These are phyloP conservation scores for Mus spicilegus DNA, from an alignment of 2,113 vertebrate genomes.

Conservation along the genomic window DNA sequence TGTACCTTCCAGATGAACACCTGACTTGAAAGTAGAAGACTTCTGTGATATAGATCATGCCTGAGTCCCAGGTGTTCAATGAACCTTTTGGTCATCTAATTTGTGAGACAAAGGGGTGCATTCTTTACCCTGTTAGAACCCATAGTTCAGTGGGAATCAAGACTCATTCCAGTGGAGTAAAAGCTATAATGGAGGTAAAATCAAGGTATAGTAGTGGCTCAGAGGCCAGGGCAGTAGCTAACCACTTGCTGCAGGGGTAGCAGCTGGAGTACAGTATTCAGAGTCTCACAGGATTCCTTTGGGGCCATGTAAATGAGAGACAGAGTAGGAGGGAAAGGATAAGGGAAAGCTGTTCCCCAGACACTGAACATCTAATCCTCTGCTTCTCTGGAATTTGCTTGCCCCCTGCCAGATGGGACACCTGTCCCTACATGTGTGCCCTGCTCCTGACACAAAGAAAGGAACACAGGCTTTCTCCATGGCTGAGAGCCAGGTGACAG, in stretches of 20 bases:
- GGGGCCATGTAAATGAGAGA: not conserved
- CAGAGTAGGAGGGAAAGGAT: not conserved
- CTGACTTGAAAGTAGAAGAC: not conserved
- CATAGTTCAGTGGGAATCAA: not conserved
- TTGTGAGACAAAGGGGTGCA: not conserved
- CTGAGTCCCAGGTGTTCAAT: not conserved
- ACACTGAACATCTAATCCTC: constrained; percentile 59
- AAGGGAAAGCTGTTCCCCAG: constrained; percentile 11
- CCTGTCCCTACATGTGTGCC: constrained; percentile 68
- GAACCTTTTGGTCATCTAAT: not conserved
- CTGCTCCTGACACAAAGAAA: constrained; percentile 49
- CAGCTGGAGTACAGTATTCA: not conserved
- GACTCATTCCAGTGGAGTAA: not conserved
- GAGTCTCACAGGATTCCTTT: not conserved
- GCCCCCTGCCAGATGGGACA: constrained; percentile 65
- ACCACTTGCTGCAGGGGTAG: not conserved
- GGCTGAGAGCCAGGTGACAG: constrained; percentile 62
- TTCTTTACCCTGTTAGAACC: not conserved
- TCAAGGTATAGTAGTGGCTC: not conserved
- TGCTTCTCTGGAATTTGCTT: constrained; percentile 62
- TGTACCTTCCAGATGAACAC: not conserved
- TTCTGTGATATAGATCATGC: too few species aligned
- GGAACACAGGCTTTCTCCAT: constrained; percentile 54
- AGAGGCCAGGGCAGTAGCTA: not conserved
- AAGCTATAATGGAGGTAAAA: not conserved